Evolutionary conservation across 2,113 vertebrate genomes (phyloP), one percentile per base, ranked within the genome.

Genomic region (Notarius lentiginosus): DNA sequence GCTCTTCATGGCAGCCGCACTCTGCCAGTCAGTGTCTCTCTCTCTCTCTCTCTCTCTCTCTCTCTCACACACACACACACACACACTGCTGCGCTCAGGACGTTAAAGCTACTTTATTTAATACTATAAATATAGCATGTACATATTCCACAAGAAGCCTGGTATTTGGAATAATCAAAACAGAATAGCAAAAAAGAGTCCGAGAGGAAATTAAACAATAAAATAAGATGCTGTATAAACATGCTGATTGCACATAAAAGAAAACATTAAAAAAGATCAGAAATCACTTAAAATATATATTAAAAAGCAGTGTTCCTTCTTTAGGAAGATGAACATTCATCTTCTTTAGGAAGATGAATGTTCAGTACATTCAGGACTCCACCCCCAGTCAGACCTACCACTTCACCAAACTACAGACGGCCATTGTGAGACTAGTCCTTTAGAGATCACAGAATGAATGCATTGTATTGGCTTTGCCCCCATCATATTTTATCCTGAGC

Each of bases 1-100:
- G 86, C 94, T 83, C 92, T 95, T 87, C 95, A 95, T 5, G 94
- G 95, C 87, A 95, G 94, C 86, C 95, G 95, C 84, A 95, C 95
- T 90, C 91, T 95, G 91, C 95, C 95, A 82, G 95, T 95, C 47
- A 41, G 41, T 34, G 6, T 30, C 75, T 68, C 84, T 49, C 41
- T 2, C n/a, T 41, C 70, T 4, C 18, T 7, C 41, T 3, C 18
- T 47, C 82, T 63, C 49, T 53, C 15, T 63, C 41, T 24, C 79
- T 34, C 77, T 34, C 65, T 65, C 77, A 63, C 68, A 72, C 30
- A 41, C 15, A 30, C 30, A 30, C 11, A 30, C 11, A 5, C 73
- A 76, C 12, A 41, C 81, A n/a, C 27, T 41, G 27, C 55, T 80
- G 55, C 11, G 41, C 80, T 49, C 5, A 49, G 80, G n/a, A 3